A percentile compares a stretch with the other conserved stretches of the same genome.
phyloP scores from a whole-genome alignment of 2,888 invertebrate genomes.

The Dexiosoma caninum region DNA sequence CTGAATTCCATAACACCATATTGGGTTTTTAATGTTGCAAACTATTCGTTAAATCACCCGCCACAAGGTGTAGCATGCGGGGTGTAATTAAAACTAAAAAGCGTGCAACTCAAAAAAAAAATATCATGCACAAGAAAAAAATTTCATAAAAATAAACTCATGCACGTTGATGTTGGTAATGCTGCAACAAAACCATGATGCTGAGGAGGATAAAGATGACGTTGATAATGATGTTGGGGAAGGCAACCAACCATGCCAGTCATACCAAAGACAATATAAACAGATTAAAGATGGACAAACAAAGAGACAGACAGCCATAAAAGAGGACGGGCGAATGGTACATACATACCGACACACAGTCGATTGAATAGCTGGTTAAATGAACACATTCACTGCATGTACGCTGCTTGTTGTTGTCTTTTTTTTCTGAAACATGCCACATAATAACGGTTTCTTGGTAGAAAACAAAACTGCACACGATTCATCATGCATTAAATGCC shows the following conservation, averaged over 20 bases:
- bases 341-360: not conserved
- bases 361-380: not conserved
- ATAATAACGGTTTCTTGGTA: slow-evolving; percentile 54
- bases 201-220: slow-evolving; percentile 5
- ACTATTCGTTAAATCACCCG: not conserved
- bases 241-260: slow-evolving; percentile 45
- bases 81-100: slow-evolving; percentile 44
- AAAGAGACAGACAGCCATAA: slow-evolving; percentile 9
- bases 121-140: slow-evolving; percentile 11
- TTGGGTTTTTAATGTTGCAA: not conserved
- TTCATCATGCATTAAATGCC: slow-evolving; percentile 36
- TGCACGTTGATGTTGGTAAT: slow-evolving; percentile 8
- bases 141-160: slow-evolving; percentile 12
- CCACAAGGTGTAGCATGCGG: not conserved
- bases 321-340: not conserved
- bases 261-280: slow-evolving; percentile 25
- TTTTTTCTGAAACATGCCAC: slow-evolving; percentile 37
- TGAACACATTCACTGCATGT: slow-evolving; percentile 33
- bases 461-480: slow-evolving; percentile 36
- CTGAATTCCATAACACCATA: too few relatives aligned
- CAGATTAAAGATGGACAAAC: not conserved
- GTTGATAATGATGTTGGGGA: slow-evolving; percentile 21
- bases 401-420: slow-evolving; percentile 35
- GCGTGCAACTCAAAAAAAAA: slow-evolving; percentile 23
- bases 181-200: slow-evolving; percentile 2